These are phyloP conservation scores for Chaenogobius annularis DNA, from an alignment of 2,113 vertebrate genomes.

Conservation along the genomic window DNA sequence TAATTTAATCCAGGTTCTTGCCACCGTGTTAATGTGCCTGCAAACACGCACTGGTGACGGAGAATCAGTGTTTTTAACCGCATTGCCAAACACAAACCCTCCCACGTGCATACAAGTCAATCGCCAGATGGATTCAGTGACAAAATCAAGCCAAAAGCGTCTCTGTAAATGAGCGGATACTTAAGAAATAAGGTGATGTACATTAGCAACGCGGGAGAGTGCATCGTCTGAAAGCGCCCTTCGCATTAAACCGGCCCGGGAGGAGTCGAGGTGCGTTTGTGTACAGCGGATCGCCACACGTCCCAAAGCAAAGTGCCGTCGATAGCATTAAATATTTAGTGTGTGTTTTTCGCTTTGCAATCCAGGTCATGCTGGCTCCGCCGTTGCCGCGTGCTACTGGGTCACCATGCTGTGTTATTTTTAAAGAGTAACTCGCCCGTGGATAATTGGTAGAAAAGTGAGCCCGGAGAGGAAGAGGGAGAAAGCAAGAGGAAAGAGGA, in stretches of 20 bases:
- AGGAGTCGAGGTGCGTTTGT: background rate
- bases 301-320: conserved; percentile 32
- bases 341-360: conserved; percentile 39
- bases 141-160: conserved; percentile 9
- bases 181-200: conserved; percentile 28
- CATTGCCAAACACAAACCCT: conserved; percentile 41
- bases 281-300: conserved; percentile 7
- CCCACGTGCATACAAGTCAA: conserved; percentile 11
- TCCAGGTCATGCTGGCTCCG: conserved; percentile 36
- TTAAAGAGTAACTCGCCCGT: conserved; percentile 9
- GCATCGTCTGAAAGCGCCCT: conserved; percentile 37
- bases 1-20: conserved; percentile 64
- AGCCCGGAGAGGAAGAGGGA: background rate
- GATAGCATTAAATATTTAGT: conserved; percentile 47
- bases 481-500: background rate
- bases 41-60: conserved; percentile 46
- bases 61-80: conserved; percentile 6
- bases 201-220: conserved; percentile 23
- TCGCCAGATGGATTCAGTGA: conserved; percentile 25
- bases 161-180: background rate
- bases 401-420: conserved; percentile 36
- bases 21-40: conserved; percentile 74
- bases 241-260: background rate
- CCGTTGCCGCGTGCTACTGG: conserved; percentile 16
- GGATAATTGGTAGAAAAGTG: background rate